Evolutionary conservation across 2,797 vertebrate species (phyloP), one percentile per base, ranked within the genome.

Genomic region (Chaetodon trifasciatus): DNA sequence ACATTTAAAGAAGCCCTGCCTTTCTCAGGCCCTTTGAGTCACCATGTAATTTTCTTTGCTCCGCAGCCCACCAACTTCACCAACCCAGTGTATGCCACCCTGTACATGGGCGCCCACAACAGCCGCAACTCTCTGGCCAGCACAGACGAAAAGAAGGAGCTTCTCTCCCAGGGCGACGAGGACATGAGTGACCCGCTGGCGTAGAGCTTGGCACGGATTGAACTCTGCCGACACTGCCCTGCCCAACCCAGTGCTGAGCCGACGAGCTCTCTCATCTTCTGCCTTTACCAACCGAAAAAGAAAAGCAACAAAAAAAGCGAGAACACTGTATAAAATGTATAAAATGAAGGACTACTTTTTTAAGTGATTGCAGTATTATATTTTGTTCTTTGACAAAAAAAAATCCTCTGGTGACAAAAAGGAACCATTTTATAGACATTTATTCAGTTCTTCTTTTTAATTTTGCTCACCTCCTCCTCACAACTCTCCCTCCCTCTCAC

Each of bases 301-400:
- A 93, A 95, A 95, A 94, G 78, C 89, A 88, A 93, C 88, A 94
- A 93, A 90, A 62, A 90, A 94, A 94, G 91, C 87, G 77, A 93
- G 94, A 96, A 95, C 93, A 95, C 94, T 99, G 98, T 99, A 98
- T 96, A 98, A 98, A 98, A 95, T 98, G 98, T 98, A 98, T 96
- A 98, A 95, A 95, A 97, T 97, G 97, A 98, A 98, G 97, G 97
- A 98, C 96, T 98, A 98, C 96, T 98, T 98, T 98, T 99, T 96
- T 98, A 98, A 98, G 97, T 98, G 97, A 98, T 95, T 95, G 97
- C 97, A 99, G 97, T 99, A 97, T 98, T 99, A 97, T 97, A 96
- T 97, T 97, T 96, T 95, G 96, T 97, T 96, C 96, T 96, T 95
- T 94, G 83, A 94, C 79, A 92, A 92, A 86, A 88, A 89, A 70